These are phyloP conservation scores for Odontomyia ornata DNA, from an alignment of 2,888 invertebrate species.

Conservation along the genomic window DNA sequence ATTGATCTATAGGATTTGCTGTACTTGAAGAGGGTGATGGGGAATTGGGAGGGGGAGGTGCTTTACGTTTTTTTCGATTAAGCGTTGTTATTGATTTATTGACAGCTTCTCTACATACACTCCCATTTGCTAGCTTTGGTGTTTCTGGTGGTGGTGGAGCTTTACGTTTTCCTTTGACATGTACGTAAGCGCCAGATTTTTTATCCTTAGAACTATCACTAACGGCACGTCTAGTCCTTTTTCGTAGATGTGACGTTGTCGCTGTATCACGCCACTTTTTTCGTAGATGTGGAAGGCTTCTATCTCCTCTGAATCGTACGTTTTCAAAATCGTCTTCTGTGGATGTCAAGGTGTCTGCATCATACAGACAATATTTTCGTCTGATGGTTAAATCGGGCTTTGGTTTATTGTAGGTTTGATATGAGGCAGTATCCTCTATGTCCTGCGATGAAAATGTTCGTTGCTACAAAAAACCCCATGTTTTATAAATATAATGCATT, in stretches of 20 bases:
- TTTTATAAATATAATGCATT: not conserved
- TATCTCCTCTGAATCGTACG: conserved; percentile 55
- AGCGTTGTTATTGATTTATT: conserved; percentile 48
- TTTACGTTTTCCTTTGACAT: conserved; percentile 79
- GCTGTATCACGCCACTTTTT: conserved; percentile 39
- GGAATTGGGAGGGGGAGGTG: conserved; percentile 52
- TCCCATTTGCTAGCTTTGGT: conserved; percentile 39
- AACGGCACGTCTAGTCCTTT: conserved; percentile 64
- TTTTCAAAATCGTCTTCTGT: conserved; percentile 46
- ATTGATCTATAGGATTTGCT: conserved; percentile 45
- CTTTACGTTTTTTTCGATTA: conserved; percentile 63
- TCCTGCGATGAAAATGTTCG: conserved; percentile 66
- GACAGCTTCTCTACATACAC: conserved; percentile 44
- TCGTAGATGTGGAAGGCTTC: conserved; percentile 59
- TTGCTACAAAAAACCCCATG: conserved; percentile 54
- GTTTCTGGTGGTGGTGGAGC: conserved; percentile 75
- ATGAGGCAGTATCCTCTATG: conserved; percentile 71
- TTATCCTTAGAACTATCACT: conserved; percentile 71
- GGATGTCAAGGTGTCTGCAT: conserved; percentile 47
- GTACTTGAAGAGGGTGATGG: conserved; percentile 51
- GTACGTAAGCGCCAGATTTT: conserved; percentile 68
- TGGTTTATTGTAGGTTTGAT: conserved; percentile 63
- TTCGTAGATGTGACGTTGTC: conserved; percentile 17
- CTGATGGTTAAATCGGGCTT: conserved; percentile 66
- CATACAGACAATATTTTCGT: conserved; percentile 71